phyloP scores from a whole-genome alignment of 2,888 invertebrate genomes.

The Mactromeris polynyma region DNA sequence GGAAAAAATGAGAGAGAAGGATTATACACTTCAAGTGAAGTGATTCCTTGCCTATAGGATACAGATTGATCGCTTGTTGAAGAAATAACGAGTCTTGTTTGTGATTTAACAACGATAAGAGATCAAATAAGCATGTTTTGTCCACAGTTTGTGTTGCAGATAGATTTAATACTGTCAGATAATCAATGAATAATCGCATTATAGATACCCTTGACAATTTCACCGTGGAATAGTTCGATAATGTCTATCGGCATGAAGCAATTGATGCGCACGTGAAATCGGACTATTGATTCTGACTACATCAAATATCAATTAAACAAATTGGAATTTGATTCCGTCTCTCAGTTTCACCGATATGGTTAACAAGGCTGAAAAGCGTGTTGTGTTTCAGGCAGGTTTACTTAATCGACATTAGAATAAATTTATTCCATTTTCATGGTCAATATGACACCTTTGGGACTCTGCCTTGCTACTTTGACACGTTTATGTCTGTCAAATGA shows the following conservation, averaged over 20 bases:
- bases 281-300: neutral
- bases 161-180: neutral
- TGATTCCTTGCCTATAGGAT: neutral
- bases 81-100: neutral
- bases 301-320: constrained; percentile 2
- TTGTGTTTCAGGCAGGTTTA: neutral
- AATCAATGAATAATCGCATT: constrained; percentile 5
- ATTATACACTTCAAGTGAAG: neutral
- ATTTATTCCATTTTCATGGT: neutral
- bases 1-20: neutral
- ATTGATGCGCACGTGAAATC: constrained; percentile 18
- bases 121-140: constrained; percentile 9
- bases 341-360: neutral
- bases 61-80: neutral
- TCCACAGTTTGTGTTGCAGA: neutral
- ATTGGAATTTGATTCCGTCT: constrained; percentile 2
- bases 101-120: neutral
- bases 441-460: neutral
- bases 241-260: neutral
- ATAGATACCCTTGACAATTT: constrained; percentile 10
- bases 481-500: neutral
- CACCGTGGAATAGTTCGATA: neutral
- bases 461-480: neutral
- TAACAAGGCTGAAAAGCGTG: neutral
- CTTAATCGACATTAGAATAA: neutral